Conservation (phyloP, 2,797 vertebrate species). For the Sebastes iracundus region DNA sequence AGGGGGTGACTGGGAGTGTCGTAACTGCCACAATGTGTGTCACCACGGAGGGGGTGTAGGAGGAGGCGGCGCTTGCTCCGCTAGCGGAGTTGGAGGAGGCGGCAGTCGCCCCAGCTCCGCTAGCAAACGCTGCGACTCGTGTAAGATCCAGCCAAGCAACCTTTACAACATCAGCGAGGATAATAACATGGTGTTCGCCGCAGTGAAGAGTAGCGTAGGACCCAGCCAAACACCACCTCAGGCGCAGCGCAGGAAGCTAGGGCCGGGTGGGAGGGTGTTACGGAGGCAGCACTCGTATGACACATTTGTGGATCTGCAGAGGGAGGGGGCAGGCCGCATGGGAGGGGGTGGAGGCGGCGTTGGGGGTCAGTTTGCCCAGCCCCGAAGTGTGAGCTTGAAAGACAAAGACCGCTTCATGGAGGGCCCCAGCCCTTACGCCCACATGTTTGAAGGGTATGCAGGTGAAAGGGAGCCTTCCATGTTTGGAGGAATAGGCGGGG, state of each 20-base stretch:
- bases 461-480: conserved; percentile 80
- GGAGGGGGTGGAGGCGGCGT: conserved; percentile 72
- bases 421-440: conserved; percentile 93
- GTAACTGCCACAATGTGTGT: conserved; percentile 87
- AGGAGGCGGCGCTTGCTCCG: conserved; percentile 56
- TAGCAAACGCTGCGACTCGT: conserved; percentile 93
- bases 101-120: conserved; percentile 84
- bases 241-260: conserved; percentile 83
- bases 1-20: conserved; percentile 95
- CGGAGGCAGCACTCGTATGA: conserved; percentile 98
- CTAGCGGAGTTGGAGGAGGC: conserved; percentile 75
- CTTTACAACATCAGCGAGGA: conserved; percentile 99
- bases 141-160: conserved; percentile 95
- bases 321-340: conserved; percentile 88
- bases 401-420: conserved; percentile 98
- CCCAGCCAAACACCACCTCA: conserved; percentile 78
- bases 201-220: conserved; percentile 65
- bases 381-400: conserved; percentile 97
- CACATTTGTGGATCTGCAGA: conserved; percentile 98
- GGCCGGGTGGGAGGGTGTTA: conserved; percentile 91
- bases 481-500: conserved; percentile 77
- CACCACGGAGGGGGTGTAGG: conserved; percentile 74
- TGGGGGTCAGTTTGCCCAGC: conserved; percentile 80
- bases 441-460: conserved; percentile 96
- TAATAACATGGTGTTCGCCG: conserved; percentile 89